Evolutionary conservation across 2,888 invertebrate species (phyloP).

Genomic region (Clivina fossor): DNA sequence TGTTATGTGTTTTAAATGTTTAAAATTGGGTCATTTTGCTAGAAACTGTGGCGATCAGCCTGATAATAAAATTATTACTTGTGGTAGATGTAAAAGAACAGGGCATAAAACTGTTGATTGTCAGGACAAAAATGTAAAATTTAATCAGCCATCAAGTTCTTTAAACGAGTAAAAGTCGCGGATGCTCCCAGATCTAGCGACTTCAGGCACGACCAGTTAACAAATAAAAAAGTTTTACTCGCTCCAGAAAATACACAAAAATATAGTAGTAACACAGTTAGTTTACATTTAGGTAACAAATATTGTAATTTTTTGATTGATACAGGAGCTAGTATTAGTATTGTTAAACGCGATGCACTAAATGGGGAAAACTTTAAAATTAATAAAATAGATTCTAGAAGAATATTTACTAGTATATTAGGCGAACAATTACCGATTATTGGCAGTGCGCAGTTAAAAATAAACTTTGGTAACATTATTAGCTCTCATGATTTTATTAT

Average conservation of each 20-base stretch:
- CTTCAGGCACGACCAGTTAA: constrained; percentile 1
- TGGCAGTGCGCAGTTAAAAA: too few species aligned
- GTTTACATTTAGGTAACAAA: constrained; percentile 7
- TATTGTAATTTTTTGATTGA: constrained; percentile 7
- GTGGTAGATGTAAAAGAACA: constrained; percentile 6
- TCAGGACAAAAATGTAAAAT: neutral
- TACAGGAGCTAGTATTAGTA: constrained; percentile 15
- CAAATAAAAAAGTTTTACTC: neutral
- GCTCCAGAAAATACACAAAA: neutral
- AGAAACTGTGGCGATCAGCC: neutral
- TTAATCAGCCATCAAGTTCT: neutral
- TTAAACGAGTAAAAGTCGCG: constrained; percentile 15
- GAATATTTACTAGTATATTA: constrained; percentile 12
- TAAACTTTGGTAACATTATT: too few species aligned
- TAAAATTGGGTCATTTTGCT: constrained; percentile 9
- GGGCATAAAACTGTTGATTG: constrained; percentile 4
- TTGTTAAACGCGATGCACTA: constrained; percentile 10
- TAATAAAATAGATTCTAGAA: neutral
- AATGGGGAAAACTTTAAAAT: constrained; percentile 6
- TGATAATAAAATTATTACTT: neutral
- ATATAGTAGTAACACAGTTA: constrained; percentile 6
- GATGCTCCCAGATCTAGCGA: constrained; percentile 12
- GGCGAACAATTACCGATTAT: too few species aligned
- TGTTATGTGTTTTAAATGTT: constrained; percentile 21
- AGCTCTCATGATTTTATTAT: too few species aligned